A percentile compares a stretch with the other conserved stretches of the same genome.
Evolutionary conservation across 2,113 vertebrate species (phyloP).

Genomic region (Gavialis gangeticus): DNA sequence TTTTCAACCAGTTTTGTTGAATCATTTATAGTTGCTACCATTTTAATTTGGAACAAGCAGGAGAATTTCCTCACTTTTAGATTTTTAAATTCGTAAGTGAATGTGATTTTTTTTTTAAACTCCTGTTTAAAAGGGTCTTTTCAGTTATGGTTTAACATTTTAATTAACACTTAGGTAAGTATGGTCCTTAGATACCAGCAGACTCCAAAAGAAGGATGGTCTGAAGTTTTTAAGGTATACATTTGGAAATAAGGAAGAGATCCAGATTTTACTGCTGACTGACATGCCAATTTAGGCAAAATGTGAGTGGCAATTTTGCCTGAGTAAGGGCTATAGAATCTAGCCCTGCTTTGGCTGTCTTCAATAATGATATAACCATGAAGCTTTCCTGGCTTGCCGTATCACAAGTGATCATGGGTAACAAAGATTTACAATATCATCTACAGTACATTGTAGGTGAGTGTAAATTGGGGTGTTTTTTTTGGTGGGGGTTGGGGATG

Average conservation of each 20-base stretch:
- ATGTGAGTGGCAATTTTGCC: slow-evolving; percentile 26
- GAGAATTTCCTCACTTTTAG: neutral
- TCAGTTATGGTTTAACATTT: neutral
- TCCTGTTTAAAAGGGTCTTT: neutral
- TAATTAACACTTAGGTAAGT: neutral
- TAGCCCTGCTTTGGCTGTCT: neutral
- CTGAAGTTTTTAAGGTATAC: neutral
- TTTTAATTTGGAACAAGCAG: neutral
- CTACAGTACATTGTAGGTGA: neutral
- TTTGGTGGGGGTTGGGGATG: neutral
- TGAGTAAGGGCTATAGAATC: neutral
- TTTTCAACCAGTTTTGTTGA: neutral
- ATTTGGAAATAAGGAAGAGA: neutral
- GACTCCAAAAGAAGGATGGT: neutral
- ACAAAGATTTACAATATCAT: neutral
- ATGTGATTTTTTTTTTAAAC: neutral
- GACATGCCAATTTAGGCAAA: neutral
- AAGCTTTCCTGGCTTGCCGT: neutral
- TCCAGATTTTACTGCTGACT: neutral
- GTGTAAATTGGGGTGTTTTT: neutral
- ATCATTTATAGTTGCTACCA: neutral
- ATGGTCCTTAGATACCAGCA: neutral
- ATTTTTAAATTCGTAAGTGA: neutral
- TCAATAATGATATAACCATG: neutral
- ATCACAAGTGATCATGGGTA: slow-evolving; percentile 1